Conservation (phyloP, 2,797 vertebrate genomes). For the Epinephelus awoara region DNA sequence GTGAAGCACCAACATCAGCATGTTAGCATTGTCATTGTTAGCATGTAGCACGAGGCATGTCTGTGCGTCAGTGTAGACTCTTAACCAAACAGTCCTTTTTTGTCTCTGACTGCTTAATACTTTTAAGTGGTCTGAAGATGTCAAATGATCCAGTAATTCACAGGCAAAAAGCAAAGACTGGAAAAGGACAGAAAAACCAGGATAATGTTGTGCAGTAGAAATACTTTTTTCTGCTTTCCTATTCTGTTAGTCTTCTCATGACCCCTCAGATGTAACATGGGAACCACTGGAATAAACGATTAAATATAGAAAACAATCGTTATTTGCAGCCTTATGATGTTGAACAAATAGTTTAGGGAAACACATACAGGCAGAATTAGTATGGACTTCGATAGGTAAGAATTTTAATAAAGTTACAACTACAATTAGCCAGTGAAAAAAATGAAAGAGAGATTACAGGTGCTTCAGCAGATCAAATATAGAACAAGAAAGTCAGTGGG, state of each 20-base stretch:
- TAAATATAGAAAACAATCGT: background rate
- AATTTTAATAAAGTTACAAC: constrained; percentile 4
- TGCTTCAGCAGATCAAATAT: constrained; percentile 27
- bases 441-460: background rate
- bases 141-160: background rate
- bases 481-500: constrained; percentile 18
- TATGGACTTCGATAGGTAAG: background rate
- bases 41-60: no score
- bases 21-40: no score
- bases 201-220: background rate
- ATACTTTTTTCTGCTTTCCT: background rate
- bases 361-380: background rate
- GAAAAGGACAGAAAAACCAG: background rate
- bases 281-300: background rate
- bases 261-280: background rate
- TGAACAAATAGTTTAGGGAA: background rate
- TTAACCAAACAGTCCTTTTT: background rate
- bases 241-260: background rate
- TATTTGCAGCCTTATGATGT: background rate
- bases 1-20: no score
- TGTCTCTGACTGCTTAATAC: background rate
- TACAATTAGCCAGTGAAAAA: constrained; percentile 2
- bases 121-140: background rate
- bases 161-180: background rate
- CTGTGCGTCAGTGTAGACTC: no score